These are phyloP conservation scores for Artemia sp. DNA, from an alignment of 2,888 invertebrate species.

Conservation along the genomic window DNA sequence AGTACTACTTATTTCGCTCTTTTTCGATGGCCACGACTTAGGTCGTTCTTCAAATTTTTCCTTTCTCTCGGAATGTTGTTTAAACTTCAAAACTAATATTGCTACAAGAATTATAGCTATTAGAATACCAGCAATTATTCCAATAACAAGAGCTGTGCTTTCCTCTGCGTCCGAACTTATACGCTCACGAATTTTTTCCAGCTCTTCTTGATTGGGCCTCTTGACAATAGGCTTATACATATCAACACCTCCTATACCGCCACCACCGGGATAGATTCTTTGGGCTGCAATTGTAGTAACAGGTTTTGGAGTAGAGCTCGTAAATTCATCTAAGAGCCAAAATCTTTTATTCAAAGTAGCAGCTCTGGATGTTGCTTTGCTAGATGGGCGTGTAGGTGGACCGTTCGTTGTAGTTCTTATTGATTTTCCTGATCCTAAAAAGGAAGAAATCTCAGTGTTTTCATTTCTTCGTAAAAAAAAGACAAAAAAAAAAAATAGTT, in stretches of 20 bases:
- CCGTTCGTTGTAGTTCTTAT: conserved; percentile 26
- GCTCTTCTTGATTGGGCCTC: conserved; percentile 23
- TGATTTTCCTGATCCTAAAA: conserved; percentile 24
- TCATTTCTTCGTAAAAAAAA: too few species aligned
- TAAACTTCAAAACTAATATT: conserved; percentile 73
- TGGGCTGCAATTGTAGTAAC: conserved; percentile 26
- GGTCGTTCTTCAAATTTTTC: conserved; percentile 74
- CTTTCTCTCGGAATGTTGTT: conserved; percentile 64
- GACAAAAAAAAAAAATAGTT: too few species aligned
- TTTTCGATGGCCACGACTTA: conserved; percentile 34
- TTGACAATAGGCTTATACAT: conserved; percentile 31
- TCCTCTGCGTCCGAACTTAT: conserved; percentile 52
- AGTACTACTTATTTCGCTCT: conserved; percentile 38
- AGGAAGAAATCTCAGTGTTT: too few species aligned
- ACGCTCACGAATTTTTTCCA: conserved; percentile 24
- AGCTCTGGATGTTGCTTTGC: conserved; percentile 27
- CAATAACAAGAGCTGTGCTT: conserved; percentile 58
- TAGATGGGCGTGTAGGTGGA: conserved; percentile 23
- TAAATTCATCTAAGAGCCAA: conserved; percentile 20
- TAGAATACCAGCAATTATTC: conserved; percentile 65
- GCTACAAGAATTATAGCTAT: conserved; percentile 72
- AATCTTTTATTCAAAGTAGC: conserved; percentile 27
- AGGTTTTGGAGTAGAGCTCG: conserved; percentile 27
- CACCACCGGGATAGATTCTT: conserved; percentile 31
- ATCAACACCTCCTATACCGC: conserved; percentile 30